These are phyloP conservation scores for Hippocampus mohnikei DNA, from an alignment of 2,113 vertebrate species.

Conservation along the genomic window DNA sequence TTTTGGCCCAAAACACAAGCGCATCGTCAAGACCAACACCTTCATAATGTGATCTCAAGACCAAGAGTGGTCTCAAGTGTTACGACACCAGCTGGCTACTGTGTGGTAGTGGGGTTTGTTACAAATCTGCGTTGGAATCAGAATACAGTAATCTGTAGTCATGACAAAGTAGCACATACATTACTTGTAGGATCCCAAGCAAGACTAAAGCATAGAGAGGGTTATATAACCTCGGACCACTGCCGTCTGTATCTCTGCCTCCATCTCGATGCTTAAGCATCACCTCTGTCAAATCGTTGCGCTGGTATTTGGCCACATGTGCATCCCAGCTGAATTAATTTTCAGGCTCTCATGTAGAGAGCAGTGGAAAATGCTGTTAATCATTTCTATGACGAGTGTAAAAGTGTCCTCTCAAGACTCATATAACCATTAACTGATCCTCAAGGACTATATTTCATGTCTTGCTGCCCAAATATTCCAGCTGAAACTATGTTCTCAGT, in stretches of 20 bases:
- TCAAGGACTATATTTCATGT: slow-evolving; percentile 2
- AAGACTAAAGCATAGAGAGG: slow-evolving; percentile 21
- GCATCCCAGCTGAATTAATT: slow-evolving; percentile 10
- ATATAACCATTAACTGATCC: slow-evolving; percentile 4
- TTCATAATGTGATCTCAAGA: too few species aligned
- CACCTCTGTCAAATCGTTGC: neutral
- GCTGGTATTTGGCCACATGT: slow-evolving; percentile 6
- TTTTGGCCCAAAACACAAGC: too few species aligned
- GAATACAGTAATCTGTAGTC: slow-evolving; percentile 17
- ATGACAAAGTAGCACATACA: slow-evolving; percentile 29
- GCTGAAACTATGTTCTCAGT: slow-evolving; percentile 7
- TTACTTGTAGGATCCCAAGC: slow-evolving; percentile 44
- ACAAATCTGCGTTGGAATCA: slow-evolving; percentile 29
- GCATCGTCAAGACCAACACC: too few species aligned
- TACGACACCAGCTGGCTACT: too few species aligned
- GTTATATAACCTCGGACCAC: slow-evolving; percentile 42
- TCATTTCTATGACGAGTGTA: neutral
- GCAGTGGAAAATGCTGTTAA: slow-evolving; percentile 5
- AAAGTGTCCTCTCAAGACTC: slow-evolving; percentile 5
- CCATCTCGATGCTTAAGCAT: slow-evolving; percentile 1
- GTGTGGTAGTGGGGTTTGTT: slow-evolving; percentile 8
- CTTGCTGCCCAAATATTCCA: slow-evolving; percentile 2
- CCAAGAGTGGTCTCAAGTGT: too few species aligned
- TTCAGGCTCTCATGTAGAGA: slow-evolving; percentile 5
- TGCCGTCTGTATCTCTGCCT: slow-evolving; percentile 1